Evolutionary conservation across 2,113 vertebrate genomes (phyloP), one percentile per base, ranked within the genome.

Genomic region (Gadus chalcogrammus): DNA sequence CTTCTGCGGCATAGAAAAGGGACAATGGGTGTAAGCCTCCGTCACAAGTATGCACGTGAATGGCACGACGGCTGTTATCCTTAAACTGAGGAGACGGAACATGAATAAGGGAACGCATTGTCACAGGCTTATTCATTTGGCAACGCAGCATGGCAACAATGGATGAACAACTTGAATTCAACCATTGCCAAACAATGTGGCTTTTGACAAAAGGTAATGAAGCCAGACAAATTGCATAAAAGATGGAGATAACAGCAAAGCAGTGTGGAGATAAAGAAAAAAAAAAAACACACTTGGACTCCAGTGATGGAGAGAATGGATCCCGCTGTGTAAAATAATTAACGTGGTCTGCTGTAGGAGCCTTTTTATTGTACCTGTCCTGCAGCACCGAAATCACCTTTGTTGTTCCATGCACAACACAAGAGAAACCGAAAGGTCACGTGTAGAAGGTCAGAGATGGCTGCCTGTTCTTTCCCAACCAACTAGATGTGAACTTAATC

Each of bases 141-240:
- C 20, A 53, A 80, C 82, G 76, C 59, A 28, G 79, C 75, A 9
- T 52, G 3, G 72, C 76, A 66, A 90, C 86, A 88, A 89, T 83
- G 68, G 84, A 75, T 15, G 76, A 81, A 80, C 84, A 82, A 86
- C 67, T 84, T 67, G 3, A 80, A 87, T 82, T 87, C 82, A 84
- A 76, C 85, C 87, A 76, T 88, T 77, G 72, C 85, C 83, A 82
- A 83, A 88, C 82, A 90, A 89, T 81, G 77, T 73, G 72, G 70
- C 65, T 72, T 80, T 83, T 76, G 81, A 81, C 76, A 76, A 87
- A 87, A 90, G 78, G 83, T 87, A 90, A 89, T 86, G 84, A 83
- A 88, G 87, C 84, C 80, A 53, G 84, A 56, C 38, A 53, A 80
- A 80, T 61, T 17, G 5, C 77, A 82, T 79, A 83, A 90, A 84